A percentile compares a stretch with the other conserved stretches of the same genome.
phyloP scores from a whole-genome alignment of 2,797 vertebrate genomes.

The Oreonectes daqikongensis region DNA sequence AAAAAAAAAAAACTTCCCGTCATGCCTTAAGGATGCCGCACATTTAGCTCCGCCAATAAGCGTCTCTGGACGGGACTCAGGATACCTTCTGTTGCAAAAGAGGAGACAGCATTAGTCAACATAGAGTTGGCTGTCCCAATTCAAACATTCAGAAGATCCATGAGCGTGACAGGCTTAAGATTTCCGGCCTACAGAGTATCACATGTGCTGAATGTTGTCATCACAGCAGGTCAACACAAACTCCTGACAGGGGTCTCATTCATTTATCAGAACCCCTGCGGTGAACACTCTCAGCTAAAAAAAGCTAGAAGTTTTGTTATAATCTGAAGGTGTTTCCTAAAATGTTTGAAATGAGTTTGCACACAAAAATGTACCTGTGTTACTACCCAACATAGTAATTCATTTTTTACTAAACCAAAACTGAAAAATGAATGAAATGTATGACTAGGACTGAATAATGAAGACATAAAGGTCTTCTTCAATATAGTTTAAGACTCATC shows the following conservation, averaged over 20 bases:
- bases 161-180: constrained; percentile 68
- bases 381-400: too few relatives aligned
- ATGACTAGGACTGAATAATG: too few relatives aligned
- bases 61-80: too few relatives aligned
- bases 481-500: neutral
- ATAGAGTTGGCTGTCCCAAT: constrained; percentile 72
- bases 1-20: constrained; percentile 10
- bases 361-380: too few relatives aligned
- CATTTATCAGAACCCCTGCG: constrained; percentile 42
- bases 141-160: constrained; percentile 69
- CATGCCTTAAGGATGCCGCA: neutral
- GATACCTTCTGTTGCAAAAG: too few relatives aligned
- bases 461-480: neutral
- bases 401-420: too few relatives aligned
- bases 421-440: too few relatives aligned
- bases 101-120: constrained; percentile 63
- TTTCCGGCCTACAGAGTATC: constrained; percentile 73
- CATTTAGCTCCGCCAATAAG: too few relatives aligned
- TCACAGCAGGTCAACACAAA: constrained; percentile 75
- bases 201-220: constrained; percentile 63
- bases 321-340: too few relatives aligned
- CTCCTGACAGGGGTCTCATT: constrained; percentile 74
- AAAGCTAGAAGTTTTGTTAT: too few relatives aligned
- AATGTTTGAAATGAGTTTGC: too few relatives aligned
- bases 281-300: constrained; percentile 58